phyloP scores from a whole-genome alignment of 2,888 invertebrate species.

The Formica aserva region DNA sequence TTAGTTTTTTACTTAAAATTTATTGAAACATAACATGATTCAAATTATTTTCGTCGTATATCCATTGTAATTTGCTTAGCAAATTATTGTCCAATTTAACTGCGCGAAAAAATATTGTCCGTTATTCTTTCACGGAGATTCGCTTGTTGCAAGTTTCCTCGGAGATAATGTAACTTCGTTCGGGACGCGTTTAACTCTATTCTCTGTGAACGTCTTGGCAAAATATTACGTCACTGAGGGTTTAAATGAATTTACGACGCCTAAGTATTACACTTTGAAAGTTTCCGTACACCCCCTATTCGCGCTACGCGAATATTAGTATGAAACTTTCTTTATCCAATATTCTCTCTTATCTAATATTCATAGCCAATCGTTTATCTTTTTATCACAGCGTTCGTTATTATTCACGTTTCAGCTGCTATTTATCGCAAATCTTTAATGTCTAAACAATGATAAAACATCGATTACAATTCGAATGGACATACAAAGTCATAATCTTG shows the following conservation, averaged over 20 bases:
- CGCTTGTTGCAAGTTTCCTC: constrained; percentile 40
- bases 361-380: constrained; percentile 52
- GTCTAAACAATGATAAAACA: constrained; percentile 1
- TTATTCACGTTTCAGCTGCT: constrained; percentile 37
- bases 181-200: constrained; percentile 44
- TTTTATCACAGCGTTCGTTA: constrained; percentile 24
- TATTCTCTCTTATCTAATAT: constrained; percentile 50
- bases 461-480: not conserved
- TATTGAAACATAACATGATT: not conserved
- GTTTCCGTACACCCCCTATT: constrained; percentile 35
- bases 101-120: constrained; percentile 15
- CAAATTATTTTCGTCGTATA: not conserved
- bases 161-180: constrained; percentile 49
- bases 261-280: constrained; percentile 51
- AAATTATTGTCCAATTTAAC: constrained; percentile 7
- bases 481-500: not conserved
- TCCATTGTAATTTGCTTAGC: not conserved
- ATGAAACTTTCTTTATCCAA: constrained; percentile 45
- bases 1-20: not conserved
- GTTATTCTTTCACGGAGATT: constrained; percentile 14
- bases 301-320: constrained; percentile 41
- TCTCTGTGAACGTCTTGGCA: constrained; percentile 48
- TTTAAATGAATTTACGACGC: constrained; percentile 53
- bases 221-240: constrained; percentile 51
- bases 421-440: constrained; percentile 14